phyloP scores from a whole-genome alignment of 2,888 invertebrate genomes.

The Sesia apiformis region DNA sequence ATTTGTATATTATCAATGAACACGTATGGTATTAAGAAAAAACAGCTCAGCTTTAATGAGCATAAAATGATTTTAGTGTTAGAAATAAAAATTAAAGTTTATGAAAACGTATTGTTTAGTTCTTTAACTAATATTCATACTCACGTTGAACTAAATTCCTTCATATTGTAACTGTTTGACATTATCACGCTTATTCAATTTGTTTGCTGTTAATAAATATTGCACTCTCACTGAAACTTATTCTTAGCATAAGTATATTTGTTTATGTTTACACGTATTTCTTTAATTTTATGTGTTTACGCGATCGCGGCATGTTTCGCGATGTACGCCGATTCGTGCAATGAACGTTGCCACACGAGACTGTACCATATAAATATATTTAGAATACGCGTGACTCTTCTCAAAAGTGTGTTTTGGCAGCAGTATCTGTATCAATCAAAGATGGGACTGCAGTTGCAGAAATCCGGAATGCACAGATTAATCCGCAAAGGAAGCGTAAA shows the following conservation, averaged over 20 bases:
- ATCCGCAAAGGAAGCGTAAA: not conserved
- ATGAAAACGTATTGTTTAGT: too few relatives aligned
- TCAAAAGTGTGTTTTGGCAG: constrained; percentile 1
- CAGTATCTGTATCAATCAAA: not conserved
- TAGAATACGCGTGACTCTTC: constrained; percentile 2
- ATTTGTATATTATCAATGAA: too few relatives aligned
- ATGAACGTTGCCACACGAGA: constrained; percentile 26
- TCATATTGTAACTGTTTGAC: constrained; percentile 62
- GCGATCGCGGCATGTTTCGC: constrained; percentile 39
- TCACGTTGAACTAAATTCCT: constrained; percentile 68
- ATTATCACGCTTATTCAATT: constrained; percentile 21
- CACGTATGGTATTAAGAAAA: too few relatives aligned
- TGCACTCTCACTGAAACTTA: not conserved
- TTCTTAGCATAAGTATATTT: not conserved
- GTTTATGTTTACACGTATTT: constrained; percentile 20
- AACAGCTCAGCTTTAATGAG: too few relatives aligned
- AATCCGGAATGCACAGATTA: not conserved
- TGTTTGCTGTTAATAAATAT: not conserved
- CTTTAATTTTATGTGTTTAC: constrained; percentile 24
- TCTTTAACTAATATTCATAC: constrained; percentile 16
- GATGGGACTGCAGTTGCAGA: not conserved
- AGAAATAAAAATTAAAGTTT: too few relatives aligned
- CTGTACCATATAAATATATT: constrained; percentile 4
- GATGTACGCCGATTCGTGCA: constrained; percentile 27
- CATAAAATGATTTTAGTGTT: too few relatives aligned